Conservation (phyloP, 2,797 vertebrate species). For the Tadarida brasiliensis region DNA sequence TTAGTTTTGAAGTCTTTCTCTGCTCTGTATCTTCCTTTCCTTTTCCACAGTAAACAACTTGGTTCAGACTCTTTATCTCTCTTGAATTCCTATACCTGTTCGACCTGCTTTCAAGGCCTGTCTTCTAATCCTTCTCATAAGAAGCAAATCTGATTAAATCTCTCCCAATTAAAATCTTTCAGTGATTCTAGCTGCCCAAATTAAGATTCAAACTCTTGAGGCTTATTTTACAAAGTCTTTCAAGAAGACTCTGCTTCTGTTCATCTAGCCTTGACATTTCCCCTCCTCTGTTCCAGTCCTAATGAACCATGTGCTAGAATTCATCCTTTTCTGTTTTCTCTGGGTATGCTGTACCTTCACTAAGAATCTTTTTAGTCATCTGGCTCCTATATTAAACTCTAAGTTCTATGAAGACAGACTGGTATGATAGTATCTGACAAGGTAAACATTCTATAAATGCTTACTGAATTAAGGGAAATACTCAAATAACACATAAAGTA, state of each 20-base stretch:
- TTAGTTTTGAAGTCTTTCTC: neutral
- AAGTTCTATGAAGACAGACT: neutral
- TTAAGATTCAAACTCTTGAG: slow-evolving; percentile 27
- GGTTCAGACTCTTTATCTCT: neutral
- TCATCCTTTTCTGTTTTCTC: neutral
- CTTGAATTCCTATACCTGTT: neutral
- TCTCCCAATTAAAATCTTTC: slow-evolving; percentile 48
- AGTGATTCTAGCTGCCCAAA: neutral
- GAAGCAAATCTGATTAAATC: slow-evolving; percentile 58
- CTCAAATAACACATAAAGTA: neutral
- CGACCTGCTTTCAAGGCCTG: neutral
- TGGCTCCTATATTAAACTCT: neutral
- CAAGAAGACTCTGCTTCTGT: neutral
- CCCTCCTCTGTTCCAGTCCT: neutral
- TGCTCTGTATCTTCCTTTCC: neutral
- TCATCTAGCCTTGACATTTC: neutral
- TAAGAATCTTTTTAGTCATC: neutral
- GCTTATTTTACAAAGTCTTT: neutral
- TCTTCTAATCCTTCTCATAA: slow-evolving; percentile 46
- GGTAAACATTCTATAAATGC: neutral
- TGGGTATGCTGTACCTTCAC: neutral
- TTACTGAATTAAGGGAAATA: neutral
- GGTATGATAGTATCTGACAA: neutral
- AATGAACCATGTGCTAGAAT: neutral
- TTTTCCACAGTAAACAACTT: neutral